These are phyloP conservation scores for Sebastes kiyomatsui DNA, from an alignment of 2,797 vertebrate genomes.

Conservation along the genomic window DNA sequence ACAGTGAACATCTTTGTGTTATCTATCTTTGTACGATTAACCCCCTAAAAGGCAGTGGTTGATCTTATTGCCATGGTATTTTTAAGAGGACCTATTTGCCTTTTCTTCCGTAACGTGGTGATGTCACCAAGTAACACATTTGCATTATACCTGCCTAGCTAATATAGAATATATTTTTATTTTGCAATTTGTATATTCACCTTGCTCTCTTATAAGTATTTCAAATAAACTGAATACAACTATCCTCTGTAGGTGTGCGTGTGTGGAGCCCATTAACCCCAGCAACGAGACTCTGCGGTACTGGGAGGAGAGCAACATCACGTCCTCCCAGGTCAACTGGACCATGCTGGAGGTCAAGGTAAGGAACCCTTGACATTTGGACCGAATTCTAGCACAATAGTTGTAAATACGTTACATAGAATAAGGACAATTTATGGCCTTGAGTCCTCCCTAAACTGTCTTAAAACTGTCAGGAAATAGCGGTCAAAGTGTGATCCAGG, in stretches of 20 bases:
- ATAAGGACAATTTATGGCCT: neutral
- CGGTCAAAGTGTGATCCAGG: too few species aligned
- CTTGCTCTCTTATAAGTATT: neutral
- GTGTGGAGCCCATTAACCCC: constrained; percentile 89
- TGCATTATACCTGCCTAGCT: too few species aligned
- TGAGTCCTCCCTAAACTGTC: neutral
- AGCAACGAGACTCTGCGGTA: constrained; percentile 90
- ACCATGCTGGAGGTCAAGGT: constrained; percentile 89
- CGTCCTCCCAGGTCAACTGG: constrained; percentile 90
- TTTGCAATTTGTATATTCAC: neutral
- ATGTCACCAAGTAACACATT: too few species aligned
- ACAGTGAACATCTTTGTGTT: too few species aligned
- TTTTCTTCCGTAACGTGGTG: too few species aligned
- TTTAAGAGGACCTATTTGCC: too few species aligned
- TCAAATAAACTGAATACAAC: neutral
- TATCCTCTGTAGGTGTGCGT: constrained; percentile 86
- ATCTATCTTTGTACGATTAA: too few species aligned
- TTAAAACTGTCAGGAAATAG: too few species aligned
- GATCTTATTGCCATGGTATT: too few species aligned
- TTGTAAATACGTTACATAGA: too few species aligned
- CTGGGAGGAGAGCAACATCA: constrained; percentile 92
- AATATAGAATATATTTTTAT: too few species aligned
- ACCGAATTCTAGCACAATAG: neutral
- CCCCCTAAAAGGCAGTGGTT: too few species aligned
- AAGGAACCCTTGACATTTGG: constrained; percentile 31